A percentile compares a stretch with the other conserved stretches of the same genome.
Conservation (phyloP, 2,888 invertebrate genomes). For the Coecobrya sp. region DNA sequence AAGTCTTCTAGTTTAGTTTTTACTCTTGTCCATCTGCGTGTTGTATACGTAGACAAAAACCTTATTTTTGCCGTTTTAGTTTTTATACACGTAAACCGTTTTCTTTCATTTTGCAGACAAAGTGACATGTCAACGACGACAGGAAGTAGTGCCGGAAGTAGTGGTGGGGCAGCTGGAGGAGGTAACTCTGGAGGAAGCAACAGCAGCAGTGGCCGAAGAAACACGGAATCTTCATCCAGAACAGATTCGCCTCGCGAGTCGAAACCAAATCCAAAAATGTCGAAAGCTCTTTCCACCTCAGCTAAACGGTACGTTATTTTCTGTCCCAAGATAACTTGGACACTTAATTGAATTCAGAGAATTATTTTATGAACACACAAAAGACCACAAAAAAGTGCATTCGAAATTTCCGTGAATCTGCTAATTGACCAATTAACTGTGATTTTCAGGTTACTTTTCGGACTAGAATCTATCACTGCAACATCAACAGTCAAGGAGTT, state of each 20-base stretch:
- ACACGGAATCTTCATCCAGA: conserved; percentile 78
- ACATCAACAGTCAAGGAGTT: conserved; percentile 99
- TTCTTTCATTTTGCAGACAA: not conserved
- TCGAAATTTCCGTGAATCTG: conserved; percentile 99
- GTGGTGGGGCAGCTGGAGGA: conserved; percentile 81
- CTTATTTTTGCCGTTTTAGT: too few species aligned
- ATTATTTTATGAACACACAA: too few species aligned
- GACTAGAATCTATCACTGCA: conserved; percentile 99
- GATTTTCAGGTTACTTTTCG: conserved; percentile 93
- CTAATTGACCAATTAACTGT: too few species aligned
- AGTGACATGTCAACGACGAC: conserved; percentile 61
- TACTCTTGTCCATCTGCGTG: too few species aligned
- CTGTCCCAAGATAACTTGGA: too few species aligned
- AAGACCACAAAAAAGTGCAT: too few species aligned
- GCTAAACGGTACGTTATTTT: conserved; percentile 92
- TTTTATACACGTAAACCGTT: too few species aligned
- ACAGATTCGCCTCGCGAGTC: conserved; percentile 80
- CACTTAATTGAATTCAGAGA: too few species aligned
- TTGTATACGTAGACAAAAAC: too few species aligned
- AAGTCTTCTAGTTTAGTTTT: too few species aligned
- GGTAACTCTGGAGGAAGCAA: conserved; percentile 81
- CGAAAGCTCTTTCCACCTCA: conserved; percentile 96
- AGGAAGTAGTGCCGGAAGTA: conserved; percentile 82
- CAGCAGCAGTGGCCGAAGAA: conserved; percentile 80
- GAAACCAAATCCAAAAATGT: conserved; percentile 94